Evolutionary conservation across 1,140 invertebrate species (phyloP).

Genomic region (Colletes gigas): DNA sequence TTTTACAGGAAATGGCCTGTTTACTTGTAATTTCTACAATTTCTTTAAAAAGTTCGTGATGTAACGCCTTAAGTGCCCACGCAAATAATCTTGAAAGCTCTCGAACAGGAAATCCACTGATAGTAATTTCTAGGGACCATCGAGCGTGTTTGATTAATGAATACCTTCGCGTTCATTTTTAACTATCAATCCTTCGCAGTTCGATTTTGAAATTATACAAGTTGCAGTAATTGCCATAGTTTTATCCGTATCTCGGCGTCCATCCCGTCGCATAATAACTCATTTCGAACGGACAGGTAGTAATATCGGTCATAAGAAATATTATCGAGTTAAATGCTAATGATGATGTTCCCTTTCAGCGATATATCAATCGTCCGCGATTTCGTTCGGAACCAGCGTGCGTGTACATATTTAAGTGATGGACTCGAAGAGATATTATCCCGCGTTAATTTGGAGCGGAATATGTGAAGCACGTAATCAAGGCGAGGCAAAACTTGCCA

Average conservation of each 20-base stretch:
- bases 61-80: too few relatives aligned
- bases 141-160: neutral
- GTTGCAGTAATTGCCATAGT: neutral
- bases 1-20: too few relatives aligned
- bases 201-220: neutral
- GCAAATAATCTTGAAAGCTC: neutral
- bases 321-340: slow-evolving; percentile 34
- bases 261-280: slow-evolving; percentile 4
- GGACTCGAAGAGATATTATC: slow-evolving; percentile 15
- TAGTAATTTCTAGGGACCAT: neutral
- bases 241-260: neutral
- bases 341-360: slow-evolving; percentile 36
- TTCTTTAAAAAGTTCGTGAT: too few relatives aligned
- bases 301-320: slow-evolving; percentile 25
- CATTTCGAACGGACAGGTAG: slow-evolving; percentile 6
- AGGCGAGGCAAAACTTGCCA: neutral
- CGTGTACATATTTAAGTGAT: neutral
- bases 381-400: neutral
- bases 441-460: slow-evolving; percentile 1
- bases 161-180: neutral
- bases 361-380: slow-evolving; percentile 25
- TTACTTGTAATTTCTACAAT: too few relatives aligned
- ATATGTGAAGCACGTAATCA: neutral
- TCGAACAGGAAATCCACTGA: neutral
- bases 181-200: too few relatives aligned